Percentiles rank a stretch among this genome's conserved stretches.
phyloP scores from a whole-genome alignment of 2,888 invertebrate species.

The Sminthurinus aureus region DNA sequence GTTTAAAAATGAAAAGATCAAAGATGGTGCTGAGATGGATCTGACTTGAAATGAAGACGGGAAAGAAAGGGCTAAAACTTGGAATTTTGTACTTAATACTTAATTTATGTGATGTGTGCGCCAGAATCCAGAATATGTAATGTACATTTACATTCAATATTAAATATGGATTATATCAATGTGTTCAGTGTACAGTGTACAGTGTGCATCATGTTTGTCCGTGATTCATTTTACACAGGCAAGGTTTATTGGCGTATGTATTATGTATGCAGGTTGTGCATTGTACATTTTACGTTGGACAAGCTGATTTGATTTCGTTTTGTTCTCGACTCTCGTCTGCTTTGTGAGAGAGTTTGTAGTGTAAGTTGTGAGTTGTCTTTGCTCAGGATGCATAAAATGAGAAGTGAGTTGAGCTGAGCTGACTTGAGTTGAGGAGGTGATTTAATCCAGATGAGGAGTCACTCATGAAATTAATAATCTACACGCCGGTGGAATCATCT shows the following conservation, averaged over 20 bases:
- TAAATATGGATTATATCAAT: too few relatives aligned
- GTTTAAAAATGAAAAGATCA: background rate
- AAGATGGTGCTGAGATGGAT: background rate
- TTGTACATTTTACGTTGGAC: background rate
- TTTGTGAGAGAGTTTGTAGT: background rate
- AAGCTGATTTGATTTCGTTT: background rate
- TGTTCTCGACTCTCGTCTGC: background rate
- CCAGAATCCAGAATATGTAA: too few relatives aligned
- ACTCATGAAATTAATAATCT: conserved; percentile 44
- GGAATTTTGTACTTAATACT: too few relatives aligned
- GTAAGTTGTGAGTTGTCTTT: conserved; percentile 37
- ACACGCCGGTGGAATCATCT: conserved; percentile 32
- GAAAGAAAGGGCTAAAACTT: background rate
- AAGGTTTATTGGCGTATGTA: too few relatives aligned
- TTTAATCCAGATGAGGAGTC: conserved; percentile 44
- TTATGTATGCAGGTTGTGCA: background rate
- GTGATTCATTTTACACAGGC: background rate
- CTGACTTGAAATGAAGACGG: background rate
- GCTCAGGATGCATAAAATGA: conserved; percentile 40
- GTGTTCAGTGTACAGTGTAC: too few relatives aligned
- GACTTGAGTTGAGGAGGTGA: conserved; percentile 38
- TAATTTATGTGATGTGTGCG: too few relatives aligned
- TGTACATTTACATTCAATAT: too few relatives aligned
- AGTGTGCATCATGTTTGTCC: too few relatives aligned
- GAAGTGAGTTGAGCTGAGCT: conserved; percentile 36